phyloP scores from a whole-genome alignment of 2,113 vertebrate species.

The Chaetops frenatus region DNA sequence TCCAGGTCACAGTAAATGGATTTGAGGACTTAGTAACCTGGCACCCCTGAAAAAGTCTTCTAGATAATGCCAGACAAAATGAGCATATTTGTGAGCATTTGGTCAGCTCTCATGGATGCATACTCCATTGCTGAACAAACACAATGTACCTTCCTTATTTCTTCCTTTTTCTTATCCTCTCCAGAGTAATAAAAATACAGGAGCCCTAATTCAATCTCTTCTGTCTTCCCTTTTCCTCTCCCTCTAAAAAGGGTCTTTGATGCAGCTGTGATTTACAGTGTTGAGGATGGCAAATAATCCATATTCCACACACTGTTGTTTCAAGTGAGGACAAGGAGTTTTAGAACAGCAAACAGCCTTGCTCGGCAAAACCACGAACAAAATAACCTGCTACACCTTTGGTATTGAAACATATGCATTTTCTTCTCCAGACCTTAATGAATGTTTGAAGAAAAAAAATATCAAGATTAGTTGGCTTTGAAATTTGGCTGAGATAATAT shows the following conservation, averaged over 20 bases:
- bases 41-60: conserved; percentile 13
- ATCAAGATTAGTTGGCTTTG: neutral
- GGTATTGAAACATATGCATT: neutral
- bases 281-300: neutral
- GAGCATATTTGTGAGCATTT: neutral
- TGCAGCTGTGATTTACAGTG: neutral
- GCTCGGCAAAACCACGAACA: neutral
- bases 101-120: neutral
- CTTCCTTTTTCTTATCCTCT: neutral
- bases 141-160: neutral
- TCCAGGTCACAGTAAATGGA: conserved; percentile 47
- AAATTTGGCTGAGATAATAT: neutral
- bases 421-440: neutral
- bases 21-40: conserved; percentile 41
- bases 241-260: neutral
- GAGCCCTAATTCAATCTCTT: neutral
- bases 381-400: neutral
- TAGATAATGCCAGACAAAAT: neutral
- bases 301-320: neutral
- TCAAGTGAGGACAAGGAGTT: neutral
- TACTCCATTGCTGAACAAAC: neutral
- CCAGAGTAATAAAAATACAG: neutral
- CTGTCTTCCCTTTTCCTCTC: neutral
- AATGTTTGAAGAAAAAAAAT: neutral
- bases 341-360: neutral